Evolutionary conservation across 2,113 vertebrate species (phyloP).

Genomic region (Halichoeres trimaculatus): DNA sequence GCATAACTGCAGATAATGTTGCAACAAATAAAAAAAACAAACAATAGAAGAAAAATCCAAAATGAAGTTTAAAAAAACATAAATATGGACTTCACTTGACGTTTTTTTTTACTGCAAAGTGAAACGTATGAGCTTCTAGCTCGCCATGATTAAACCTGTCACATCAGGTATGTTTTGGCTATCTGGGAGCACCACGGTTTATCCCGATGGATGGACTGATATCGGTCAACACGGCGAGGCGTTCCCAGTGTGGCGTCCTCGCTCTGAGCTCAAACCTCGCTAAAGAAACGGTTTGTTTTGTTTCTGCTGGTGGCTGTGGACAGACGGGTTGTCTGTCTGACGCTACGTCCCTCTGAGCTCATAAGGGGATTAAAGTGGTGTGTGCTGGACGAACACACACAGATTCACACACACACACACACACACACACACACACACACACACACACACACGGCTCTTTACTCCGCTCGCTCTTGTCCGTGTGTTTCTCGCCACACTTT

Average conservation of each 20-base stretch:
- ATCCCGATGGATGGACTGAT: too few relatives aligned
- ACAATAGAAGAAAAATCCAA: too few relatives aligned
- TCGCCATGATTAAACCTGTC: too few relatives aligned
- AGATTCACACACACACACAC: conserved; percentile 4
- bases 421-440: not conserved
- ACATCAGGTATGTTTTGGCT: too few relatives aligned
- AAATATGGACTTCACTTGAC: too few relatives aligned
- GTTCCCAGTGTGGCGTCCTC: too few relatives aligned
- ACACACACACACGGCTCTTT: not conserved
- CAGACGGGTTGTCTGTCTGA: conserved; percentile 72
- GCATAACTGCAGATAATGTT: too few relatives aligned
- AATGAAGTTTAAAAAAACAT: too few relatives aligned
- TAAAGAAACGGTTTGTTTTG: not conserved
- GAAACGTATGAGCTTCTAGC: too few relatives aligned
- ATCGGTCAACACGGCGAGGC: too few relatives aligned
- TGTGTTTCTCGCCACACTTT: not conserved
- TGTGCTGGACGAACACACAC: conserved; percentile 23
- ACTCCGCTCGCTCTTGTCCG: conserved; percentile 10
- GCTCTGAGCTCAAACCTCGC: not conserved
- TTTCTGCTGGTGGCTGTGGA: conserved; percentile 39
- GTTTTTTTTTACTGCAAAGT: not conserved
- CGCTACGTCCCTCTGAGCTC: conserved; percentile 66
- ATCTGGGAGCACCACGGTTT: too few relatives aligned
- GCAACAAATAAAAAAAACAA: too few relatives aligned
- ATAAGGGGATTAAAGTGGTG: conserved; percentile 77